Conservation (phyloP, 2,888 invertebrate species). For the Hemaris fuciformis region DNA sequence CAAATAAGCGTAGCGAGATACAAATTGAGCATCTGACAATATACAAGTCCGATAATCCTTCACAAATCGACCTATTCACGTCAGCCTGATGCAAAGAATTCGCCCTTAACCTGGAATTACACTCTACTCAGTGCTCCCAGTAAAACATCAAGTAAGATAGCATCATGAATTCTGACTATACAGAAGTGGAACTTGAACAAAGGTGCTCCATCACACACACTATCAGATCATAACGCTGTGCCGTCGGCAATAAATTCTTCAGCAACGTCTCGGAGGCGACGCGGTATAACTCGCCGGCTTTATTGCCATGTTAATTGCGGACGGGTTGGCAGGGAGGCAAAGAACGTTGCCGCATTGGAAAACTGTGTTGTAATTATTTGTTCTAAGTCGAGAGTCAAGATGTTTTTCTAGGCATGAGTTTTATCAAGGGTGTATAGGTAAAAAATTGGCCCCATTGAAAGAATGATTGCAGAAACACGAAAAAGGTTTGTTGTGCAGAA, state of each 20-base stretch:
- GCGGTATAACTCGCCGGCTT: constrained; percentile 16
- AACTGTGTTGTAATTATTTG: not conserved
- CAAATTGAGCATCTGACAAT: too few relatives aligned
- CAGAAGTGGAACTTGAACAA: constrained; percentile 6
- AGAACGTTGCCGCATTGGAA: not conserved
- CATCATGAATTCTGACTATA: not conserved
- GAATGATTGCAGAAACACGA: too few relatives aligned
- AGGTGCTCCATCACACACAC: constrained; percentile 17
- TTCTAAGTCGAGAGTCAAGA: not conserved
- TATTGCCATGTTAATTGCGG: constrained; percentile 31
- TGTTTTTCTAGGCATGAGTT: not conserved
- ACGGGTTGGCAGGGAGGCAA: not conserved
- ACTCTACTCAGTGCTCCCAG: too few relatives aligned
- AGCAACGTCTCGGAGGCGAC: constrained; percentile 14
- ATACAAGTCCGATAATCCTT: too few relatives aligned
- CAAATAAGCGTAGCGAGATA: too few relatives aligned
- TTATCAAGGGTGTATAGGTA: not conserved
- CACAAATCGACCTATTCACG: too few relatives aligned
- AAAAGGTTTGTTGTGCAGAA: too few relatives aligned
- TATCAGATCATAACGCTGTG: constrained; percentile 34
- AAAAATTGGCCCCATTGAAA: too few relatives aligned
- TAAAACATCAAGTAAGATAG: too few relatives aligned
- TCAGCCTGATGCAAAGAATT: not conserved
- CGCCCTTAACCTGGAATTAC: not conserved
- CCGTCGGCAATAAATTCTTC: constrained; percentile 29